A percentile compares a stretch with the other conserved stretches of the same genome.
These are phyloP conservation scores for Lypha dubia DNA, from an alignment of 2,888 invertebrate genomes.

Conservation along the genomic window DNA sequence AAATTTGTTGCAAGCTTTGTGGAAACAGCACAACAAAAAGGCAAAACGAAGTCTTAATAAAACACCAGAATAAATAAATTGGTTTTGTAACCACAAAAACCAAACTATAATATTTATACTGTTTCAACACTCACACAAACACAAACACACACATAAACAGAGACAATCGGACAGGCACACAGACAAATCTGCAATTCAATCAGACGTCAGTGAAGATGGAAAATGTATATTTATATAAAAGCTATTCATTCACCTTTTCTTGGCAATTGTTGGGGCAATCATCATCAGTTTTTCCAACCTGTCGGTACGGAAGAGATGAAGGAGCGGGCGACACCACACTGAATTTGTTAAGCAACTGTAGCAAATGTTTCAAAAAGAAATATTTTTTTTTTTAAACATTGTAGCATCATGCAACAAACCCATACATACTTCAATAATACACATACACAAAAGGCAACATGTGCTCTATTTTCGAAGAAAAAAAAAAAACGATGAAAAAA, in stretches of 20 bases:
- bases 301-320: neutral
- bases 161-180: slow-evolving; percentile 37
- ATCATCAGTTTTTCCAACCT: slow-evolving; percentile 25
- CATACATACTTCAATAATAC: too few species aligned
- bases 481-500: slow-evolving; percentile 14
- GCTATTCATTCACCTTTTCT: slow-evolving; percentile 55
- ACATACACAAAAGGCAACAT: slow-evolving; percentile 56
- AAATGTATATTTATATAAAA: slow-evolving; percentile 45
- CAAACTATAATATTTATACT: slow-evolving; percentile 67
- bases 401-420: slow-evolving; percentile 29
- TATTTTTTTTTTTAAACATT: slow-evolving; percentile 35
- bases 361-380: slow-evolving; percentile 23
- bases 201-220: slow-evolving; percentile 77
- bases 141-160: too few species aligned
- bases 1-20: slow-evolving; percentile 30
- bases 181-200: slow-evolving; percentile 79
- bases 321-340: neutral
- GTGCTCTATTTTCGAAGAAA: slow-evolving; percentile 22
- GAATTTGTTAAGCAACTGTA: slow-evolving; percentile 16
- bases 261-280: slow-evolving; percentile 50
- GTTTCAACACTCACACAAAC: slow-evolving; percentile 55
- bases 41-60: slow-evolving; percentile 42
- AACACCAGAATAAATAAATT: slow-evolving; percentile 78
- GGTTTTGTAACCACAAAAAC: slow-evolving; percentile 81
- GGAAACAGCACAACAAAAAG: slow-evolving; percentile 14